Conservation (phyloP, 2,113 vertebrate species). For the Callochromis pleurospilus region DNA sequence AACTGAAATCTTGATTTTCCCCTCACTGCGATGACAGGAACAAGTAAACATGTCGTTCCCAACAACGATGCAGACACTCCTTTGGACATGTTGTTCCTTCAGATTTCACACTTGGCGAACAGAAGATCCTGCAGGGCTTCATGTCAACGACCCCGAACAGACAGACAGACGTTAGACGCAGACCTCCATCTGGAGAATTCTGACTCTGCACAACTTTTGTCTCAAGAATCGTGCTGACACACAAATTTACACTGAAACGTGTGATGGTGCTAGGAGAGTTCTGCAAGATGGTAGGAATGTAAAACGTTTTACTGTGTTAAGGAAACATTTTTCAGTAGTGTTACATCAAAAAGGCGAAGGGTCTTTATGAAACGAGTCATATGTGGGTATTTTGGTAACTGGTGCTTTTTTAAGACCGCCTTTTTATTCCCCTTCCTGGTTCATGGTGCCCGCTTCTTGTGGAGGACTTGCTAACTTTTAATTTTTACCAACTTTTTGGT, state of each 20-base stretch:
- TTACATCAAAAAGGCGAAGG: background rate
- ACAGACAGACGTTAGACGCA: background rate
- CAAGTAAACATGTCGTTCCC: background rate
- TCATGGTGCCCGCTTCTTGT: fast-evolving
- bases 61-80: background rate
- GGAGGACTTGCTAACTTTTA: background rate
- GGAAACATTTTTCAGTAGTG: background rate
- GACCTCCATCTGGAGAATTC: background rate
- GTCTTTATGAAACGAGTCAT: background rate
- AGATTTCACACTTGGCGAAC: background rate
- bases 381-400: background rate
- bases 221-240: background rate
- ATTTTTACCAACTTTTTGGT: background rate
- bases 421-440: background rate
- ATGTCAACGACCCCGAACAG: background rate
- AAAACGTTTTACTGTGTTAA: background rate
- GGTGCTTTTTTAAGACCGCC: background rate
- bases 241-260: background rate
- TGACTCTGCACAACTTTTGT: background rate
- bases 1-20: background rate
- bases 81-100: background rate
- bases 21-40: background rate
- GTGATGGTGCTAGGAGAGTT: background rate
- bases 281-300: background rate
- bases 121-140: background rate